Evolutionary conservation across 2,888 invertebrate species (phyloP).

Genomic region (Coremacera marginata): DNA sequence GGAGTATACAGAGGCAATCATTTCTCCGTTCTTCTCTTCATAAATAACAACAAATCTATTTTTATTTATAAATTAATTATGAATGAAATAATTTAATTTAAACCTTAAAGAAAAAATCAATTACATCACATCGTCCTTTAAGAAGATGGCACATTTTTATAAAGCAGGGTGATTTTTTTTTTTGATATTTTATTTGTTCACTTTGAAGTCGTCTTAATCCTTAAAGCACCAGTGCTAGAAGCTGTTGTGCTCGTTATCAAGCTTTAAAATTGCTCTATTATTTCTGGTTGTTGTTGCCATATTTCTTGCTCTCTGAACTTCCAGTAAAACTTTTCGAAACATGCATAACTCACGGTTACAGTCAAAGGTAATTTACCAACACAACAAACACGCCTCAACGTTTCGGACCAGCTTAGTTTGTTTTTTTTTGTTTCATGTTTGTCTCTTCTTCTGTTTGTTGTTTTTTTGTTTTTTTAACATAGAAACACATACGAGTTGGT

Average conservation of each 20-base stretch:
- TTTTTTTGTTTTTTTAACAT: not conserved
- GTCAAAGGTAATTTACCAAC: not conserved
- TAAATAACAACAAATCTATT: too few relatives aligned
- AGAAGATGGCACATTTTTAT: too few relatives aligned
- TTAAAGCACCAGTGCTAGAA: not conserved
- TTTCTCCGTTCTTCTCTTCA: too few relatives aligned
- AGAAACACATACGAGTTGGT: not conserved
- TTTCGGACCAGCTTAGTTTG: not conserved
- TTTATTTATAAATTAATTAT: too few relatives aligned
- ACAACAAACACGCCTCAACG: slow-evolving; percentile 9
- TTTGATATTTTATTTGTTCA: too few relatives aligned
- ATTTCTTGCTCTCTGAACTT: not conserved
- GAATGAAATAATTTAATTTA: too few relatives aligned
- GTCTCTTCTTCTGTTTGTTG: not conserved
- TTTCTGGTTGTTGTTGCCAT: slow-evolving; percentile 5
- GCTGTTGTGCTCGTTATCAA: not conserved
- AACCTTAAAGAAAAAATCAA: too few relatives aligned
- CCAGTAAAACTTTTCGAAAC: not conserved
- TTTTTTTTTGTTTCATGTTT: not conserved
- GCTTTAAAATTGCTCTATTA: not conserved
- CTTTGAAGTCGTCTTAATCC: too few relatives aligned
- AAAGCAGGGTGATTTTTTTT: too few relatives aligned
- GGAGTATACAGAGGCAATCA: too few relatives aligned
- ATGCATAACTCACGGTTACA: slow-evolving; percentile 21
- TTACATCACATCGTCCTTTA: too few relatives aligned